Evolutionary conservation across 2,797 vertebrate genomes (phyloP).

Genomic region (Acropternis orthonyx): DNA sequence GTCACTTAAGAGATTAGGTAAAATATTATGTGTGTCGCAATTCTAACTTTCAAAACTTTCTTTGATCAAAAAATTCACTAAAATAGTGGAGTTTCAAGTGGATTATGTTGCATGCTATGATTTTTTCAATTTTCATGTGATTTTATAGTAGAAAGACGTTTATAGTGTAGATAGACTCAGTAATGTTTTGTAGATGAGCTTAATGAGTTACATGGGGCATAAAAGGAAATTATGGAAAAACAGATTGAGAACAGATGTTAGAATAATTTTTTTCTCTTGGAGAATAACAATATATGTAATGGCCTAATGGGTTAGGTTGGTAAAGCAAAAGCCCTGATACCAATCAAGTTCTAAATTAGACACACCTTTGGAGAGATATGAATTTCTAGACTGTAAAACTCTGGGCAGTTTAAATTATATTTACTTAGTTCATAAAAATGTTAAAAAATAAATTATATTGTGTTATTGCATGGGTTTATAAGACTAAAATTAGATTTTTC

Average conservation of each 20-base stretch:
- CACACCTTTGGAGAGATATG: neutral
- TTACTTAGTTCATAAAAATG: neutral
- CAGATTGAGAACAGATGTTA: constrained; percentile 27
- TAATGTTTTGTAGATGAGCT: neutral
- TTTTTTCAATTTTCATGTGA: neutral
- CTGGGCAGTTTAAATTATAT: neutral
- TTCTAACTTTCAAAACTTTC: neutral
- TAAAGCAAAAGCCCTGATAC: neutral
- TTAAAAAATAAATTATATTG: neutral
- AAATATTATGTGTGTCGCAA: neutral
- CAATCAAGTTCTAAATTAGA: neutral
- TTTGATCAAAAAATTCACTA: neutral
- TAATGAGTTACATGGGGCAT: constrained; percentile 19
- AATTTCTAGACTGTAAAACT: neutral
- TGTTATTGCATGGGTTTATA: neutral
- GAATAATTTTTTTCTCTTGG: neutral
- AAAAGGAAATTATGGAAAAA: constrained; percentile 22
- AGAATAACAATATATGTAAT: neutral
- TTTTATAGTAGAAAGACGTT: neutral
- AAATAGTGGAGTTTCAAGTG: neutral
- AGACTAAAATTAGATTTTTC: neutral
- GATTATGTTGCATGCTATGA: neutral
- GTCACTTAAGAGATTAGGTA: neutral
- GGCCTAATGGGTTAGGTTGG: neutral
- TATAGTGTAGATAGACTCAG: neutral